phyloP scores from a whole-genome alignment of 2,888 invertebrate genomes.

The Cheilosia impressa region DNA sequence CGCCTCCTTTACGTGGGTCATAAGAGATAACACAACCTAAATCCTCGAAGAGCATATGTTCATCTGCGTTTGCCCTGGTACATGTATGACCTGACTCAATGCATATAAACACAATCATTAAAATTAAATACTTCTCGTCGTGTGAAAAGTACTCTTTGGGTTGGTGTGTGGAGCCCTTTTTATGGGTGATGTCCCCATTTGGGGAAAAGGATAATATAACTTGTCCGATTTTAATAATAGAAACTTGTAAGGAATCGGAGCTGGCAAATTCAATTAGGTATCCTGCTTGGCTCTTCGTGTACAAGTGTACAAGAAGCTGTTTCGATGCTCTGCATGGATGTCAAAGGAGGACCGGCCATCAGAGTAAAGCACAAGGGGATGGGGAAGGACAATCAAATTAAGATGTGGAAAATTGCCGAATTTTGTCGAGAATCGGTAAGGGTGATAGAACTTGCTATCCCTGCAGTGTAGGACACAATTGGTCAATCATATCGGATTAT shows the following conservation, averaged over 20 bases:
- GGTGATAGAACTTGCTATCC: slow-evolving; percentile 47
- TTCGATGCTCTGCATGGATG: slow-evolving; percentile 18
- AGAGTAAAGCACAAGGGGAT: neutral
- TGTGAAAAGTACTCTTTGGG: slow-evolving; percentile 27
- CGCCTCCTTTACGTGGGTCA: slow-evolving; percentile 26
- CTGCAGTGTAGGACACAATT: slow-evolving; percentile 56
- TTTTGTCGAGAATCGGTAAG: slow-evolving; percentile 61
- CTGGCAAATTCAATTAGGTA: slow-evolving; percentile 61
- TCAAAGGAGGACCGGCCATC: neutral
- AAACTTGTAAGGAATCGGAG: slow-evolving; percentile 51
- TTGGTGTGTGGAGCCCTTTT: slow-evolving; percentile 11
- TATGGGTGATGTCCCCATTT: neutral
- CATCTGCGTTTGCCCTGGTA: neutral
- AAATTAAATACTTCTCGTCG: slow-evolving; percentile 50
- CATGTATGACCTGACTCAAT: slow-evolving; percentile 34
- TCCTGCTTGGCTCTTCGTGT: neutral
- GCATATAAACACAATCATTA: slow-evolving; percentile 51
- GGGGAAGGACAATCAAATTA: slow-evolving; percentile 65
- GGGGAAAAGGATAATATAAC: slow-evolving; percentile 29
- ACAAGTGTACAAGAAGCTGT: slow-evolving; percentile 14
- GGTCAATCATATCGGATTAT: slow-evolving; percentile 68
- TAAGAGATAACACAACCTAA: slow-evolving; percentile 17
- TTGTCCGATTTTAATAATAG: slow-evolving; percentile 50
- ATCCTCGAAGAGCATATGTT: slow-evolving; percentile 27
- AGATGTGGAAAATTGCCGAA: slow-evolving; percentile 73